phyloP scores from a whole-genome alignment of 2,888 invertebrate species.

The Polymixis flavicincta region DNA sequence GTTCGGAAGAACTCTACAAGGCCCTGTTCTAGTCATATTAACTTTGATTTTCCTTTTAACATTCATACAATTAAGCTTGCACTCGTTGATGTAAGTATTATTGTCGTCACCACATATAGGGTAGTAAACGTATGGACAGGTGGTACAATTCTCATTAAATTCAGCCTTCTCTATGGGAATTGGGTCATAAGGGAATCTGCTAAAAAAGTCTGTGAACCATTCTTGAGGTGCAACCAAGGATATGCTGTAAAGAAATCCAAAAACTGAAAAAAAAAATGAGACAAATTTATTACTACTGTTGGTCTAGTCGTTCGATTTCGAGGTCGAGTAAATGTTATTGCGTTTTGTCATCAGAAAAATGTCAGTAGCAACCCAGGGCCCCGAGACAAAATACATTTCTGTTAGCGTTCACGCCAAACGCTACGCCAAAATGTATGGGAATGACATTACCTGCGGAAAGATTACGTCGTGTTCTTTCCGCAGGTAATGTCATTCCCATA shows the following conservation, averaged over 20 bases:
- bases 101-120: constrained; percentile 75
- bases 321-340: neutral
- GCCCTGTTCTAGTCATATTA: constrained; percentile 21
- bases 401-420: too few relatives aligned
- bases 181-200: neutral
- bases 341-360: too few relatives aligned
- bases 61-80: constrained; percentile 70
- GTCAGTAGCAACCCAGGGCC: neutral
- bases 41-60: rapidly evolving
- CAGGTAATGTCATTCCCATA: too few relatives aligned
- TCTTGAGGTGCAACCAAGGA: neutral
- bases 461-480: too few relatives aligned
- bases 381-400: too few relatives aligned
- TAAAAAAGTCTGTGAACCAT: neutral
- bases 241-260: constrained; percentile 13
- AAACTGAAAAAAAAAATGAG: constrained; percentile 31
- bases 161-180: rapidly evolving
- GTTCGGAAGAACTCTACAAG: constrained; percentile 33
- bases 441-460: too few relatives aligned
- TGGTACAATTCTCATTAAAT: constrained; percentile 2
- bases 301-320: neutral
- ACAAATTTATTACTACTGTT: neutral
- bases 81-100: constrained; percentile 74
- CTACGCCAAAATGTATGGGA: too few relatives aligned
- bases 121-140: constrained; percentile 71